These are phyloP conservation scores for Protophormia terraenovae DNA, from an alignment of 2,888 invertebrate genomes.

Conservation along the genomic window DNA sequence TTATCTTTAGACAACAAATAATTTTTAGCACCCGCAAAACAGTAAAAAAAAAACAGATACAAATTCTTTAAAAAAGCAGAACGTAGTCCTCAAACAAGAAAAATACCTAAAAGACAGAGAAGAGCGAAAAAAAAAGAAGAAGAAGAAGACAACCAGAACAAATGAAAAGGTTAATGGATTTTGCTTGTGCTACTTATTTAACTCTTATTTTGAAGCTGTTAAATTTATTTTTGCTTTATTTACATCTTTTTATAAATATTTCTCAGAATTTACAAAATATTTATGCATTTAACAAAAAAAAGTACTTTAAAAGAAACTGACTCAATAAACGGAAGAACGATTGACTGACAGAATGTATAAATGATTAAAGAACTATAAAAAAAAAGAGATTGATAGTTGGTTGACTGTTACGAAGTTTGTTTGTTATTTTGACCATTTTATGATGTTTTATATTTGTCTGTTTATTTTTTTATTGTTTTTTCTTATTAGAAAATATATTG, in stretches of 20 bases:
- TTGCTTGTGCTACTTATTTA: conserved; percentile 76
- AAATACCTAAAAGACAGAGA: neutral
- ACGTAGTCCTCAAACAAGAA: neutral
- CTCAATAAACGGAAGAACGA: neutral
- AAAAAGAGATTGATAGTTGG: neutral
- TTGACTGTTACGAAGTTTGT: neutral
- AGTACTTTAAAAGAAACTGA: neutral
- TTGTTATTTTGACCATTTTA: neutral
- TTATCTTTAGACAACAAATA: conserved; percentile 33
- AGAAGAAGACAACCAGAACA: neutral
- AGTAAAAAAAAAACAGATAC: conserved; percentile 61
- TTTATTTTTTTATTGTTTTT: neutral
- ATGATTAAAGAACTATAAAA: neutral
- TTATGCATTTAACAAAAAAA: neutral
- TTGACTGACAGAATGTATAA: neutral
- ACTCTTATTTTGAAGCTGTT: conserved; percentile 57
- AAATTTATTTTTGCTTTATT: neutral
- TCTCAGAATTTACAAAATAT: neutral
- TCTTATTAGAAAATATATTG: neutral
- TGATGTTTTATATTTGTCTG: neutral
- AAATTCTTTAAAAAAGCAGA: neutral
- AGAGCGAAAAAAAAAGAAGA: neutral
- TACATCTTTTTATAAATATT: neutral
- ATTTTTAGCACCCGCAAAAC: conserved; percentile 56
- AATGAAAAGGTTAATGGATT: conserved; percentile 74